Evolutionary conservation across 2,797 vertebrate species (phyloP), one percentile per base, ranked within the genome.

Genomic region (Crenichthys baileyi): DNA sequence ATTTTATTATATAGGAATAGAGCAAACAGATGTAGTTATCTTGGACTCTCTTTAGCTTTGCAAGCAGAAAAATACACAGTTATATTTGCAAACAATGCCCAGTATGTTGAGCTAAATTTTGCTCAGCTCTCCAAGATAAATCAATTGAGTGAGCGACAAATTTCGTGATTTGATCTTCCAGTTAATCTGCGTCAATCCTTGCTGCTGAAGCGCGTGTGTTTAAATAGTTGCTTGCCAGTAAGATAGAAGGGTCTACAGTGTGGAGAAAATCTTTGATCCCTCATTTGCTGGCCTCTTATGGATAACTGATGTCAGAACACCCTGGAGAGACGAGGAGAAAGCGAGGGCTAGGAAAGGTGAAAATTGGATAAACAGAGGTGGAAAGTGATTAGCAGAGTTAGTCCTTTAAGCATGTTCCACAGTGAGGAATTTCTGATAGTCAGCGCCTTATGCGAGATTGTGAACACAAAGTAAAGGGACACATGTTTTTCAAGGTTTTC

Each of bases 191-290:
- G 56, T 11, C 24, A n/a, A 51, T 51, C 53, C 20, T 55, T 8
- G 20, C 53, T 53, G 46, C 50, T 76, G 73, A 26, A 41, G 67
- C 50, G 65, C 67, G 76, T 74, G 70, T 77, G 78, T 58, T 78
- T 80, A 79, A 4, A 60, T 50, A 70, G 31, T 5, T 65, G 20
- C 15, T 53, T 79, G 73, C 87, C 88, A 83, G 87, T 88, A 79
- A 87, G 77, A 31, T 73, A 41, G 50, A 41, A 82, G 76, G 70
- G 65, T 84, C 68, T 48, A 56, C 18, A 3, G 63, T 48, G 55
- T 55, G 72, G 60, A 65, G 61, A 72, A n/a, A 71, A 72, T 78
- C 79, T 88, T 82, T 87, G 84, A 89, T 89, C 77, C 36, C 55
- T 67, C 67, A 20, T 81, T 63, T 31, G 82, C 76, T 31, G 56